Evolutionary conservation across 2,888 invertebrate genomes (phyloP), one percentile per base, ranked within the genome.

Genomic region (Tetragnatha montana): DNA sequence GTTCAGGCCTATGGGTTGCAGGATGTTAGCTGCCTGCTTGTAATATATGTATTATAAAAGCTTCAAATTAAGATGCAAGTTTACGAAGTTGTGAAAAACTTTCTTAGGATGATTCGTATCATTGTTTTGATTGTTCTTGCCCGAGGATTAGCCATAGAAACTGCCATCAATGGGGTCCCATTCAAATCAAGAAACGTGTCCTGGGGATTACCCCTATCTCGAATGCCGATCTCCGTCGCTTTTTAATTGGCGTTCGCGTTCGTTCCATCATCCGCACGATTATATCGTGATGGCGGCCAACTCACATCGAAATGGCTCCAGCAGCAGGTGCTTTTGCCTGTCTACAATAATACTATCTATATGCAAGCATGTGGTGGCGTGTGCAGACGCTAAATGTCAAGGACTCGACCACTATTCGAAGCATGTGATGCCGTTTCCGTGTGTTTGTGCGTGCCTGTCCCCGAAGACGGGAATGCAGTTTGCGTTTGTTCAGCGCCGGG

Each of bases 321-420:
- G 10, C 10, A 50, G 75, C 83, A 83, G 83, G 83, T 83, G 83
- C 69, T 69, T 74, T 74, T 35, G 35, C 35, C 35, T 35, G 35
- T 35, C 35, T 35, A 35, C 35, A 35, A 35, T n/a, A 21, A 22
- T n/a, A 8, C 8, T 22, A 69, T 69, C 35, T 71, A 12, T 70
- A 81, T 6, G 50, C 21, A 70, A 71, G 19, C 50, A 71, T 71
- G 17, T 50, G 19, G 22, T 51, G 47, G 78, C 51, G 51, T 60
- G 79, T 17, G 14, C 17, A 75, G 83, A 83, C 84, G 76, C 35
- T 73, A 82, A 84, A 84, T 84, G 84, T 84, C 84, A 84, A 84
- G 84, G 84, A 49, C 76, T 69, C 68, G 21, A 35, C 35, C 4
- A 35, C 35, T 35, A 84, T 70, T 47, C 21, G 76, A 76, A 84